Evolutionary conservation across 2,797 vertebrate species (phyloP), one percentile per base, ranked within the genome.

Genomic region (Rachycentron canadum): DNA sequence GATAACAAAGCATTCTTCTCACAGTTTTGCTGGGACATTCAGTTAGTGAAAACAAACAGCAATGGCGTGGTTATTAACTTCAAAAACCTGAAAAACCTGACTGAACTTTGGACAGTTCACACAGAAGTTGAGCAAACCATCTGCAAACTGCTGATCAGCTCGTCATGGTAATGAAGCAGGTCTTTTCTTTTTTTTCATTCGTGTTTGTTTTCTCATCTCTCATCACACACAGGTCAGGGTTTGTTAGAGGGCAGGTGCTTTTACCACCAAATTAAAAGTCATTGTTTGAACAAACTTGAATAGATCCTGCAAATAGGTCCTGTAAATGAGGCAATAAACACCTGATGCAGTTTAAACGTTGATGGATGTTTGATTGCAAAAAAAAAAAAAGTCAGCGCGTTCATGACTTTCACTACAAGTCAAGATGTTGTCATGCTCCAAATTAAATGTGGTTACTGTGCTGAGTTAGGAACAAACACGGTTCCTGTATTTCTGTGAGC

Each of bases 51-150:
- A 89, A 89, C 78, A 92, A 90, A 89, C 86, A 83, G 13, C 7
- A 0, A 2, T 1, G 3, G 26, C 10, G 70, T 47, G 36, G 49
- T 87, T 86, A 87, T 90, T 90, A 76, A 85, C 82, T 47, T 61
- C 59, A 81, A 87, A 92, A 93, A 92, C 89, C 88, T 55, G 91
- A 88, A 88, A 87, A 88, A 92, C 92, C 84, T 86, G 91, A 87
- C 77, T 73, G 0, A 56, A 65, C 38, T 71, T 32, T 19, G 40
- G 14, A 50, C 38, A 2, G 63, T 47, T 75, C 40, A 50, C 71
- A 83, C 38, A 70, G 45, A 62, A 56, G 58, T n/a, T n/a, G 40
- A 73, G 64, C 43, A 50, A 82, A 80, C 43, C 0, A 10, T 23
- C 57, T 3, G 14, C 56, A 82, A 86, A 81, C 32, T 63, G 70